Base-by-base conservation (phyloP, 2,888 invertebrate species). In the Lochmaea capreae region DNA sequence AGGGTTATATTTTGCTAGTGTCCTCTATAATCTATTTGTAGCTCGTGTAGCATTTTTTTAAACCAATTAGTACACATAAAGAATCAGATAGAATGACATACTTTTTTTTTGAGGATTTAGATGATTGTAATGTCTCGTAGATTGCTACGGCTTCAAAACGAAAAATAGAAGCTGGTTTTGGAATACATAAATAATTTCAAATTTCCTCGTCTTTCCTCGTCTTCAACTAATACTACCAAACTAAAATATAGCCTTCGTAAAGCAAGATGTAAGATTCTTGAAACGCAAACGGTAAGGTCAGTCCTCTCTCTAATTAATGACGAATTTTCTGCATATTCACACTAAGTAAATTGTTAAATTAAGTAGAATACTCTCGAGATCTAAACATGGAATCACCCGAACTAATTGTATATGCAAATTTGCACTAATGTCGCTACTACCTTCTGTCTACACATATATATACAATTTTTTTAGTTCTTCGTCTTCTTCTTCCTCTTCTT, bases 321-420 rank as follows among this genome's bases (percentile, higher is more conserved):
- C 57, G 65, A 59, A 73, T 73, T 67, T 68, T 73, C 73, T 52
- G 65, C 52, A 65, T 61, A 61, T 62, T 73, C 67, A 16, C 61
- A 72, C 67, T 43, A 52, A 73, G 65, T 65, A 73, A 69, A 73
- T 73, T 59, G 73, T 73, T 68, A 69, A 69, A 73, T 68, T 61
- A 68, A 59, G n/a, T 33, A 61, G 33, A 61, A 61, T 61, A 62
- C 68, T 59, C 22, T 49, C 14, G 26, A 69, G 68, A 69, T 70
- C 70, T 63, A 62, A 54, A 70, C 63, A 54, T 70, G 70, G 63
- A 63, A 70, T 63, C 63, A 63, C 62, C 57, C 33, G 18, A 70
- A 33, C 63, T 70, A 70, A 70, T 70, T 70, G 70, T 70, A 14
- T 70, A 70, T 70, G 70, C 63, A 70, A 70, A 70, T 70, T 54